Evolutionary conservation across 2,797 vertebrate species (phyloP).

Genomic region (Eutrigla gurnardus): DNA sequence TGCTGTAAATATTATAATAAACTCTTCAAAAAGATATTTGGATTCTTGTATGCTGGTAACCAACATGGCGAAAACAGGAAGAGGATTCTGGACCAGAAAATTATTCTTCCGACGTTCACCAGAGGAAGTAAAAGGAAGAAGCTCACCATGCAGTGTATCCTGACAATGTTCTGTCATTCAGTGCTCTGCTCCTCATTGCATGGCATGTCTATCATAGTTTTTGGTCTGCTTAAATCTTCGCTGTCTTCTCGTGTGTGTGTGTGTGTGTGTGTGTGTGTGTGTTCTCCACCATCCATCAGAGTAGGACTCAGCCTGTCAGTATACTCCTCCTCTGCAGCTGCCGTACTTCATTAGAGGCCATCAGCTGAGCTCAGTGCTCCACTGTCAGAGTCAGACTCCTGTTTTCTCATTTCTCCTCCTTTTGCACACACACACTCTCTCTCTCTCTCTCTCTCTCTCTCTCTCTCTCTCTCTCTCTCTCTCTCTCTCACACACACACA

Average conservation of each 20-base stretch:
- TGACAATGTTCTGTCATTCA: slow-evolving; percentile 47
- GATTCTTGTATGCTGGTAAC: background rate
- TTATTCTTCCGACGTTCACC: background rate
- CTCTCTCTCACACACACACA: background rate
- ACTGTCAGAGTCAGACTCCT: slow-evolving; percentile 73
- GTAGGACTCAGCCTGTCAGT: slow-evolving; percentile 65
- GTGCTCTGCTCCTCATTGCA: slow-evolving; percentile 34
- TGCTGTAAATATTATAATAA: background rate
- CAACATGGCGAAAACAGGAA: background rate
- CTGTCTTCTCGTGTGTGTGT: slow-evolving; percentile 44
- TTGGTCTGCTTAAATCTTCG: slow-evolving; percentile 51
- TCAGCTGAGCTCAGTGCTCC: slow-evolving; percentile 72
- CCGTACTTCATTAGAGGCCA: slow-evolving; percentile 78
- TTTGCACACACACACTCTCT: slow-evolving; percentile 5
- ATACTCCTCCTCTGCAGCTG: slow-evolving; percentile 77
- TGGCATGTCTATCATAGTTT: slow-evolving; percentile 43
- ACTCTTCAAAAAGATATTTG: background rate
- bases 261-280: slow-evolving; percentile 47
- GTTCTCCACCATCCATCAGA: slow-evolving; percentile 58
- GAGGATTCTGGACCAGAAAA: background rate
- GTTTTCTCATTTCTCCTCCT: slow-evolving; percentile 53
- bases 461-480: too few species aligned
- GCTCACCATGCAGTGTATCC: slow-evolving; percentile 6
- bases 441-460: too few species aligned
- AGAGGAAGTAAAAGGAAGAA: background rate